Percentiles rank a stretch among this genome's conserved stretches.
These are phyloP conservation scores for Dascyllus trimaculatus DNA, from an alignment of 2,113 vertebrate genomes.

Conservation along the genomic window DNA sequence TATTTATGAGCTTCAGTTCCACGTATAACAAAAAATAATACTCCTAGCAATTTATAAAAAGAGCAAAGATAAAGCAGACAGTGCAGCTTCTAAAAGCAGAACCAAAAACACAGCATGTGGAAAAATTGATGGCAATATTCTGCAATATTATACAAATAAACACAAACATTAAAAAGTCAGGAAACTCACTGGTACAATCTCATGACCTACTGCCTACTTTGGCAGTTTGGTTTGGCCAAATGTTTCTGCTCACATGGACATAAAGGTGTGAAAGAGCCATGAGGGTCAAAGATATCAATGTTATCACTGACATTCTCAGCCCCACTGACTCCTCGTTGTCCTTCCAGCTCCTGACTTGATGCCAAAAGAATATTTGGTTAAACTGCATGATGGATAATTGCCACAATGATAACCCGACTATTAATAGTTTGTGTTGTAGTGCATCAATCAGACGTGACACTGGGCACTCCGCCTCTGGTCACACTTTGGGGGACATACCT, in stretches of 20 bases:
- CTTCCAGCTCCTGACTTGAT: conserved; percentile 30
- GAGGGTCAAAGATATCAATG: neutral
- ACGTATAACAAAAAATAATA: no score
- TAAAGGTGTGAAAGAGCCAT: neutral
- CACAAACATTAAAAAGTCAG: no score
- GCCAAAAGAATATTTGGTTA: conserved; percentile 47
- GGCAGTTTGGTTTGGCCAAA: neutral
- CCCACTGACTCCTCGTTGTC: conserved; percentile 10
- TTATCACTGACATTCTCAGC: conserved; percentile 40
- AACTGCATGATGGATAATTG: conserved; percentile 41
- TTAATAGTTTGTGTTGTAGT: conserved; percentile 54
- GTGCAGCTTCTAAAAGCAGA: no score
- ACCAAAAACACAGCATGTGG: no score
- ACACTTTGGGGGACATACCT: conserved; percentile 16
- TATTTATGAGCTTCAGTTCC: no score
- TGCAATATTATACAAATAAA: no score
- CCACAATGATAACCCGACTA: conserved; percentile 41
- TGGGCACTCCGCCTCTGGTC: conserved; percentile 38
- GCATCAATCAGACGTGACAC: conserved; percentile 68
- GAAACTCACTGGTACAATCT: no score
- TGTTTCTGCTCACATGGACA: neutral
- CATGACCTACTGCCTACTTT: neutral
- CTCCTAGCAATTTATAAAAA: no score
- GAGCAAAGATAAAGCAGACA: no score
- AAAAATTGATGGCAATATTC: no score